These are phyloP conservation scores for Apodemia duryi DNA, from an alignment of 2,888 invertebrate genomes.

Conservation along the genomic window DNA sequence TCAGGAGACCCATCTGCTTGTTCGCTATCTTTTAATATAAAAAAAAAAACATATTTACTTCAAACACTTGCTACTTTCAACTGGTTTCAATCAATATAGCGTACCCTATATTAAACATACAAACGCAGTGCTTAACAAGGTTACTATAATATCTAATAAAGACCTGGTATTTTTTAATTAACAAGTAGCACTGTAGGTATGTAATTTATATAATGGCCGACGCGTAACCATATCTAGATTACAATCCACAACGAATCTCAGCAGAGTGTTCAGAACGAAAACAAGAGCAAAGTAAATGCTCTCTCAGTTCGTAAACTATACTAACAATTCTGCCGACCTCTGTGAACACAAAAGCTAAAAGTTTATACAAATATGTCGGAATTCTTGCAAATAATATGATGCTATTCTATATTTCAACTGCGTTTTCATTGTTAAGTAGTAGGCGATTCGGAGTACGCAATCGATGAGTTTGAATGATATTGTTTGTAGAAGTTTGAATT, in stretches of 20 bases:
- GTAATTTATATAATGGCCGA: constrained; percentile 18
- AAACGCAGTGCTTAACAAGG: too few species aligned
- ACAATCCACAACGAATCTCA: constrained; percentile 19
- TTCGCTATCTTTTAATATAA: too few species aligned
- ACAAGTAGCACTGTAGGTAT: constrained; percentile 4
- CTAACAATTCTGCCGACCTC: constrained; percentile 17
- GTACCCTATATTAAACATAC: too few species aligned
- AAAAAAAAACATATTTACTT: too few species aligned
- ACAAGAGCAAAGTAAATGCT: constrained; percentile 22
- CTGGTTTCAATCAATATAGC: too few species aligned
- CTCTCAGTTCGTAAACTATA: constrained; percentile 14
- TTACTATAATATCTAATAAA: too few species aligned
- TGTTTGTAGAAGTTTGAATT: too few species aligned
- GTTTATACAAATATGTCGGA: constrained; percentile 19
- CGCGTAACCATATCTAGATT: constrained; percentile 17
- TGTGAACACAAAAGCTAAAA: constrained; percentile 17
- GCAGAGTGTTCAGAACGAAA: constrained; percentile 16
- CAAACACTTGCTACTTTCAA: too few species aligned
- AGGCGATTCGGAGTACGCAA: too few species aligned
- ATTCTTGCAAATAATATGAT: constrained; percentile 14
- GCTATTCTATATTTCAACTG: constrained; percentile 3
- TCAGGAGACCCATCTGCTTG: too few species aligned
- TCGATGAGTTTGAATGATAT: too few species aligned
- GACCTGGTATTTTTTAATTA: neutral
- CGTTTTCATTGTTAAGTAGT: neutral